Evolutionary conservation across 2,113 vertebrate species (phyloP), one percentile per base, ranked within the genome.

Genomic region (Poeciliopsis occidentalis): DNA sequence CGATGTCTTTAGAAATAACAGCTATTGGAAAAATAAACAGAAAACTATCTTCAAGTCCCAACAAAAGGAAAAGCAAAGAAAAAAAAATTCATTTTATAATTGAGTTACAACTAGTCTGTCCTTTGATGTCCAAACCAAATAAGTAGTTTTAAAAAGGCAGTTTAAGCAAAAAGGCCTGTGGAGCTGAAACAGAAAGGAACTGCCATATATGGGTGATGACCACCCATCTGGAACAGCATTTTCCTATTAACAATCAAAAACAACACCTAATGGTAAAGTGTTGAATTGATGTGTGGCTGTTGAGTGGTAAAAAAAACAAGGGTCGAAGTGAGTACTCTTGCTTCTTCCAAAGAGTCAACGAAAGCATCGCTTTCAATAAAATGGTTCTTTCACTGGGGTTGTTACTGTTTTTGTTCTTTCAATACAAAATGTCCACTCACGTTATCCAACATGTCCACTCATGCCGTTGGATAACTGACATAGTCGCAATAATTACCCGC

Each of bases 1-100:
- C 44, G 13, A 64, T 71, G 74, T 47, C 70, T 75, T 57, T 13
- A 22, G 13, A 67, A 26, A 11, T 60, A 54, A 60, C 12, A 12
- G 22, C 71, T 26, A 61, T 51, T 60, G 12, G 13, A 64, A 30
- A 24, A n/a, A 5, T 7, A 11, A 12, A 51, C 1, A 7, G 29
- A 76, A 77, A 34, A 62, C 6, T 12, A 7, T 39, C 70, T 37
- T 12, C 27, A n/a, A 26, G 22, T 24, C 19, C 39, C 39, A 13
- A 41, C 11, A 41, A 41, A 41, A 41, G 13, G 4, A 3, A 41
- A 15, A 41, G 34, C 4, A 10, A 22, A 64, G 4, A 1, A 1
- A 17, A 8, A 8, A 34, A 4, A 4, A 2, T 24, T 24, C 24
- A 63, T 8, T 24, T 24, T 7, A 24, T 57, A 10, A 57, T 19